Conservation (phyloP, 2,888 invertebrate genomes). For the Cacoxenus indagator region DNA sequence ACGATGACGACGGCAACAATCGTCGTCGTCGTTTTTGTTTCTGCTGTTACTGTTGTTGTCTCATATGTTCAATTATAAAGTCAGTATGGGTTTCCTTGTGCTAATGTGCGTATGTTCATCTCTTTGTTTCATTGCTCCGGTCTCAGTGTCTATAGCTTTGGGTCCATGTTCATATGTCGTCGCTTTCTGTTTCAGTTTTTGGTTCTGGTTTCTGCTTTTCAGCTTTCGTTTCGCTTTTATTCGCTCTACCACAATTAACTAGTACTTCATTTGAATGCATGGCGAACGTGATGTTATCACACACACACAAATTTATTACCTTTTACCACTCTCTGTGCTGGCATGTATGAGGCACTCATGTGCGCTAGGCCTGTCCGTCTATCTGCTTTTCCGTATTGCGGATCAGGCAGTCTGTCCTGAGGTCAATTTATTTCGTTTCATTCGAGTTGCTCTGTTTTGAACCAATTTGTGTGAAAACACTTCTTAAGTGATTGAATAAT, state of each 20-base stretch:
- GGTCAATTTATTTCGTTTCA: background rate
- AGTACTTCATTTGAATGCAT: conserved; percentile 57
- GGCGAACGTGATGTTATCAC: conserved; percentile 42
- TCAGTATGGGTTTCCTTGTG: conserved; percentile 2
- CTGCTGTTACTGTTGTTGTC: background rate
- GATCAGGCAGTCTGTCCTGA: background rate
- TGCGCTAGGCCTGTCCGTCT: conserved; percentile 11
- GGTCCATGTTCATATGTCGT: conserved; percentile 15
- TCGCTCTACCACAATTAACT: conserved; percentile 42
- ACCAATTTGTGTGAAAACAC: conserved; percentile 51
- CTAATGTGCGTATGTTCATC: background rate
- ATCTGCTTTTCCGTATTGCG: background rate
- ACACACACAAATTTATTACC: background rate
- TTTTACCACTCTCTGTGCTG: background rate
- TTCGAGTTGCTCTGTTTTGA: conserved; percentile 21
- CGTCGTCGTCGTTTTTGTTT: background rate
- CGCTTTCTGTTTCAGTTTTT: conserved; percentile 22
- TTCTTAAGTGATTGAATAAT: conserved; percentile 9
- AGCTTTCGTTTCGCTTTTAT: conserved; percentile 11
- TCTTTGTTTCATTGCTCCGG: background rate
- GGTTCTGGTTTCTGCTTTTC: conserved; percentile 11
- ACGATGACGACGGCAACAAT: too few species aligned
- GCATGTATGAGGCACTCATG: conserved; percentile 55
- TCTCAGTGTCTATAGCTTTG: background rate
- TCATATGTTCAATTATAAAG: background rate